phyloP scores from a whole-genome alignment of 2,113 vertebrate genomes.

The Dendropsophus ebraccatus region DNA sequence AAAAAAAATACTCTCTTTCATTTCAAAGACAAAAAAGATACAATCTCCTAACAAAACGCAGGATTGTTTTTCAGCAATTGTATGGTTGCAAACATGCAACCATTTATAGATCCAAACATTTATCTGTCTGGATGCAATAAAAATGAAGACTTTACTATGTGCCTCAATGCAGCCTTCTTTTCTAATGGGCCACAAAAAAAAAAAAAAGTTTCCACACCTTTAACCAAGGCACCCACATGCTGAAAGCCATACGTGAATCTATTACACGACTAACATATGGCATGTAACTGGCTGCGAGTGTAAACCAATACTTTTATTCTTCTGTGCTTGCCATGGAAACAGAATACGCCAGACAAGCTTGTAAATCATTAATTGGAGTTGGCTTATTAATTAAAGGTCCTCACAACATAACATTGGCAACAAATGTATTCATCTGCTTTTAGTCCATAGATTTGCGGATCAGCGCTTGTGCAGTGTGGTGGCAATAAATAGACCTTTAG shows the following conservation, averaged over 20 bases:
- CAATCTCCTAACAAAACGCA: conserved; percentile 12
- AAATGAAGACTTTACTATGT: neutral
- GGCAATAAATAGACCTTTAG: conserved; percentile 67
- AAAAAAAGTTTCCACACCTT: conserved; percentile 11
- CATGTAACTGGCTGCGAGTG: neutral
- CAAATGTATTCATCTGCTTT: conserved; percentile 69
- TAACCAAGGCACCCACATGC: conserved; percentile 26
- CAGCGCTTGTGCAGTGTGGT: conserved; percentile 71
- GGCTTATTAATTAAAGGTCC: conserved; percentile 68
- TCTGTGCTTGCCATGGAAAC: neutral
- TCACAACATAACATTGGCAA: conserved; percentile 73
- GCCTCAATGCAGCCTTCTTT: neutral
- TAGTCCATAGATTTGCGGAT: conserved; percentile 67
- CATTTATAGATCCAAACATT: neutral
- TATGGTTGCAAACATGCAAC: neutral
- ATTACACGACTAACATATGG: conserved; percentile 23
- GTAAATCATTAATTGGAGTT: conserved; percentile 37
- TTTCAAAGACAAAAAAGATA: neutral
- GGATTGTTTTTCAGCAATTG: neutral
- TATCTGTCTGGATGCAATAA: neutral
- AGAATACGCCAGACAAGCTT: conserved; percentile 35
- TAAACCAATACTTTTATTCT: conserved; percentile 35
- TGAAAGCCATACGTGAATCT: conserved; percentile 3
- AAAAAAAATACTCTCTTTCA: too few species aligned
- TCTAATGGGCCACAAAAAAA: neutral